Conservation (phyloP, 2,888 invertebrate species). For the Cybosia mesomella region DNA sequence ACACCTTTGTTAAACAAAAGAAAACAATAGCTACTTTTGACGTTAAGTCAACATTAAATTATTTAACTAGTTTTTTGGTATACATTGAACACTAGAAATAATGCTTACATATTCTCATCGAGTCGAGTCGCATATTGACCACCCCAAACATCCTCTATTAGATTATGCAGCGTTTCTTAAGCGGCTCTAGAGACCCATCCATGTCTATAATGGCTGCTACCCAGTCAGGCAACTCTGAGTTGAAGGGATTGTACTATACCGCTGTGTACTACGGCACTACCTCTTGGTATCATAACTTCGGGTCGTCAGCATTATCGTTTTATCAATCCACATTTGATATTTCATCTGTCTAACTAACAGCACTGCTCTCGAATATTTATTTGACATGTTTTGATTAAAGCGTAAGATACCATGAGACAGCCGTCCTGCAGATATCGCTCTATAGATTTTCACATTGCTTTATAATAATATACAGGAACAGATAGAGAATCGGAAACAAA, state of each 20-base stretch:
- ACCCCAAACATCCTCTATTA: too few relatives aligned
- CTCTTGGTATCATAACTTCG: background rate
- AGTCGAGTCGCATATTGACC: too few relatives aligned
- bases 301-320: constrained; percentile 21
- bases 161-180: background rate
- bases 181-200: background rate
- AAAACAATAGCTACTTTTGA: too few relatives aligned
- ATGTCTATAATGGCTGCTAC: background rate
- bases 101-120: too few relatives aligned
- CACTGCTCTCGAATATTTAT: constrained; percentile 45
- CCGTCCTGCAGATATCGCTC: constrained; percentile 43
- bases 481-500: constrained; percentile 30
- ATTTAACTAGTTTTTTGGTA: too few relatives aligned
- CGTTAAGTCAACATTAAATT: too few relatives aligned
- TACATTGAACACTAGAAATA: too few relatives aligned
- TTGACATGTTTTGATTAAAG: constrained; percentile 56
- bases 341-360: constrained; percentile 42
- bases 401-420: constrained; percentile 49
- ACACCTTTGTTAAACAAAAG: too few relatives aligned
- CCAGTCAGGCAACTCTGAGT: background rate
- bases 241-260: background rate
- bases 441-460: constrained; percentile 41
- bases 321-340: constrained; percentile 39
- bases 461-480: constrained; percentile 31
- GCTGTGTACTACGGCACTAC: background rate